Percentiles rank a stretch among this genome's conserved stretches.
Evolutionary conservation across 2,113 vertebrate species (phyloP).

Genomic region (Apodemus sylvaticus): DNA sequence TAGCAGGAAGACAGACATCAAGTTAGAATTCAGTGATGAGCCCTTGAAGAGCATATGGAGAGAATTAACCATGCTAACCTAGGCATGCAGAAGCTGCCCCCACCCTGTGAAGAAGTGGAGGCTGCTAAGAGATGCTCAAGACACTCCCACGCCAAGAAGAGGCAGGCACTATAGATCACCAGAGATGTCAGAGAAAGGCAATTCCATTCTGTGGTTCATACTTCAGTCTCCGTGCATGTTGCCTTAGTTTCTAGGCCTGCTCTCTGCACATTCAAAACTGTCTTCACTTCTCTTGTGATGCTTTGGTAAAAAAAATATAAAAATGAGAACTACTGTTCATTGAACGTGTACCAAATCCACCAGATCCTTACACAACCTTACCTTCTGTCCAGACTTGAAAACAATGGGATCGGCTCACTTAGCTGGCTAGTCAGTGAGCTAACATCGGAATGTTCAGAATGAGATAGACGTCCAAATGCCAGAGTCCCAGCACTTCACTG

Average conservation of each 20-base stretch:
- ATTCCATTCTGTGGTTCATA: neutral
- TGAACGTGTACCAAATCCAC: neutral
- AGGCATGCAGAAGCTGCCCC: neutral
- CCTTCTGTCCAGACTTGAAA: neutral
- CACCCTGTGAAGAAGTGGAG: neutral
- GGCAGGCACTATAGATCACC: rapidly evolving
- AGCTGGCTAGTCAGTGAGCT: neutral
- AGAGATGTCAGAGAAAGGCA: neutral
- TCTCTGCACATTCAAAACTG: neutral
- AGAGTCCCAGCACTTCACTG: neutral
- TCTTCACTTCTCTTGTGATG: neutral
- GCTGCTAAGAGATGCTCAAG: neutral
- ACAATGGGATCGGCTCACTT: neutral
- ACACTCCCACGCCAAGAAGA: neutral
- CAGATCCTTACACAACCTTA: neutral
- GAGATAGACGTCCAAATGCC: neutral
- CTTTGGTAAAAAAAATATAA: slow-evolving; percentile 12
- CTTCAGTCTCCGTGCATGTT: neutral
- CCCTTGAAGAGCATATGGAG: neutral
- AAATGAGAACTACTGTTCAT: neutral
- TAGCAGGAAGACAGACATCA: neutral
- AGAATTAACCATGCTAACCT: neutral
- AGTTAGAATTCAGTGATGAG: neutral
- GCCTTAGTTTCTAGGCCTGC: neutral
- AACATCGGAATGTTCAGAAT: neutral